Conservation (phyloP, 2,888 invertebrate species). For the Cosmia trapezina region DNA sequence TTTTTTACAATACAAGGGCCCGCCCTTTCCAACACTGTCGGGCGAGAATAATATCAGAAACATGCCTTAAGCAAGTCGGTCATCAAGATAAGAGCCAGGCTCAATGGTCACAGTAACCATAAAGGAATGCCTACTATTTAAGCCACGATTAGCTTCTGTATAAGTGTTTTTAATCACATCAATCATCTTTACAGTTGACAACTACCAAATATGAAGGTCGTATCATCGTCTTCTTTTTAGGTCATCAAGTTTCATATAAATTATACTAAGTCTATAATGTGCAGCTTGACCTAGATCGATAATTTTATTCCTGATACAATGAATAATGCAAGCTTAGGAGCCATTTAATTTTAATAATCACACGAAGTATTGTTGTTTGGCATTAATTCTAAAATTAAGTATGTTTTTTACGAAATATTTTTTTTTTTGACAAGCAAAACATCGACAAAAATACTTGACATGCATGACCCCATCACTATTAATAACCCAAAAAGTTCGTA, state of each 20-base stretch:
- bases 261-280: constrained; percentile 41
- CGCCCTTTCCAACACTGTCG: constrained; percentile 50
- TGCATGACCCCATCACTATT: constrained; percentile 41
- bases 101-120: constrained; percentile 56
- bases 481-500: constrained; percentile 40
- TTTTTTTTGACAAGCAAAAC: background rate
- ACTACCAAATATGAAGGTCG: constrained; percentile 52
- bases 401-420: background rate
- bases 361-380: constrained; percentile 22
- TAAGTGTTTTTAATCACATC: constrained; percentile 48
- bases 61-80: constrained; percentile 59
- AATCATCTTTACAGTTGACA: constrained; percentile 55
- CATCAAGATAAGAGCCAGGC: constrained; percentile 66
- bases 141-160: constrained; percentile 56
- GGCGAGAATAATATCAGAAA: constrained; percentile 58
- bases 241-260: constrained; percentile 49
- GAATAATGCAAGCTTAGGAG: constrained; percentile 32
- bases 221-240: constrained; percentile 30
- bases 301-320: constrained; percentile 41
- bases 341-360: constrained; percentile 48
- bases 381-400: constrained; percentile 9
- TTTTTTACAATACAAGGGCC: constrained; percentile 61
- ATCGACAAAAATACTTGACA: constrained; percentile 17
- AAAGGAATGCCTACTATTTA: constrained; percentile 61
- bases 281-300: constrained; percentile 50